These are phyloP conservation scores for Aphyosemion australe DNA, from an alignment of 2,113 vertebrate genomes.

Conservation along the genomic window DNA sequence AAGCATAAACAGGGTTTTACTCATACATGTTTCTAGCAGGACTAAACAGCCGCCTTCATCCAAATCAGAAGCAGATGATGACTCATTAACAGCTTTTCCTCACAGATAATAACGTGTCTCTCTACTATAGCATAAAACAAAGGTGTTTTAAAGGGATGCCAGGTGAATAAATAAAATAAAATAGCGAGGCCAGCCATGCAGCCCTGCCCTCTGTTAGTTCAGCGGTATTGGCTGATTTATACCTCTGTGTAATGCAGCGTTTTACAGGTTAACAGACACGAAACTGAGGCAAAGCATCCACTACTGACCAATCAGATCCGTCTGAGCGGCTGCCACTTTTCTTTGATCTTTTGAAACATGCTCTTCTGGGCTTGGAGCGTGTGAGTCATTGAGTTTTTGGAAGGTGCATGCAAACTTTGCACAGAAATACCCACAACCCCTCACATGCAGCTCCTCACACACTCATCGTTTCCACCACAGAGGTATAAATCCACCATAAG, in stretches of 20 bases:
- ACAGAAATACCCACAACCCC: constrained; percentile 65
- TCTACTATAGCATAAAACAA: constrained; percentile 2
- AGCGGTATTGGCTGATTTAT: constrained; percentile 60
- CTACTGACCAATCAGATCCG: constrained; percentile 22
- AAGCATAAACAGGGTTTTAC: constrained; percentile 15
- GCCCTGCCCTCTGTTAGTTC: constrained; percentile 69
- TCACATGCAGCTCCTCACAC: constrained; percentile 64
- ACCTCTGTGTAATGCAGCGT: constrained; percentile 63
- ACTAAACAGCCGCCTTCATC: constrained; percentile 26
- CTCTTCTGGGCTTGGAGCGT: constrained; percentile 15
- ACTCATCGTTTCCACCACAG: constrained; percentile 55
- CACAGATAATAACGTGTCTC: neutral
- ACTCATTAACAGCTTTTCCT: neutral
- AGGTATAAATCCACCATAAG: constrained; percentile 77
- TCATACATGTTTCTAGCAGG: neutral
- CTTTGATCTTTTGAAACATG: neutral
- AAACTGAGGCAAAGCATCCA: constrained; percentile 28
- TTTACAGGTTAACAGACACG: constrained; percentile 6
- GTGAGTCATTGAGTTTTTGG: constrained; percentile 41
- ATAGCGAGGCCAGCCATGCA: constrained; percentile 66
- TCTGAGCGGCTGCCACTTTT: constrained; percentile 5
- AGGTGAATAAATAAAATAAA: constrained; percentile 16
- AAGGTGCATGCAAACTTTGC: constrained; percentile 65
- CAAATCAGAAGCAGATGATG: constrained; percentile 6
- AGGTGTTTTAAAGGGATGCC: constrained; percentile 21